Percentiles rank a stretch among this genome's conserved stretches.
Conservation (phyloP, 2,888 invertebrate species). For the Nebria brevicollis region DNA sequence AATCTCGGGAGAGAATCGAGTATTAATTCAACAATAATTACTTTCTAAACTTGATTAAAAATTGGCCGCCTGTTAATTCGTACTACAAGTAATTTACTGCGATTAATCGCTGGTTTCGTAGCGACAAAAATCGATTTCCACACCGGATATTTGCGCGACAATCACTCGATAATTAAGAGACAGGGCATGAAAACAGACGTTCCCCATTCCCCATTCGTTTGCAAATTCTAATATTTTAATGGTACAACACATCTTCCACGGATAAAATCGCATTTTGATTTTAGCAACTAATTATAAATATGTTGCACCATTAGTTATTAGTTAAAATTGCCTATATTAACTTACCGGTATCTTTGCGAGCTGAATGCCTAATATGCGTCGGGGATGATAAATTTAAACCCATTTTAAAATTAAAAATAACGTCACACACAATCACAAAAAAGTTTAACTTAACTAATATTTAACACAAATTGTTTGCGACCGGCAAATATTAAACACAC, state of each 20-base stretch:
- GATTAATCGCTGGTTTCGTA: no score
- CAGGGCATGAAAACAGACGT: not conserved
- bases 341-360: conserved; percentile 43
- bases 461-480: not conserved
- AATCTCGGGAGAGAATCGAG: not conserved
- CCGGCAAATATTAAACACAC: not conserved
- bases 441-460: not conserved
- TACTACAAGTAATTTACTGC: not conserved
- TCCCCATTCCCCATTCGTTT: not conserved
- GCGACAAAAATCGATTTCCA: not conserved
- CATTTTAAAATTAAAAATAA: conserved; percentile 20
- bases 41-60: not conserved
- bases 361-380: conserved; percentile 29
- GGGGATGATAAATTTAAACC: conserved; percentile 32
- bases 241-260: no score
- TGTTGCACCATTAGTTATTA: no score
- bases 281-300: no score
- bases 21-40: not conserved
- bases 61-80: not conserved
- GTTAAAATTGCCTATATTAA: no score
- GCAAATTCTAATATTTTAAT: not conserved
- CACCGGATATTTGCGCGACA: not conserved
- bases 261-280: no score
- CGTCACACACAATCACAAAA: not conserved
- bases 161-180: not conserved